Evolutionary conservation across 2,888 invertebrate species (phyloP), one percentile per base, ranked within the genome.

Genomic region (Panzeria rudis): DNA sequence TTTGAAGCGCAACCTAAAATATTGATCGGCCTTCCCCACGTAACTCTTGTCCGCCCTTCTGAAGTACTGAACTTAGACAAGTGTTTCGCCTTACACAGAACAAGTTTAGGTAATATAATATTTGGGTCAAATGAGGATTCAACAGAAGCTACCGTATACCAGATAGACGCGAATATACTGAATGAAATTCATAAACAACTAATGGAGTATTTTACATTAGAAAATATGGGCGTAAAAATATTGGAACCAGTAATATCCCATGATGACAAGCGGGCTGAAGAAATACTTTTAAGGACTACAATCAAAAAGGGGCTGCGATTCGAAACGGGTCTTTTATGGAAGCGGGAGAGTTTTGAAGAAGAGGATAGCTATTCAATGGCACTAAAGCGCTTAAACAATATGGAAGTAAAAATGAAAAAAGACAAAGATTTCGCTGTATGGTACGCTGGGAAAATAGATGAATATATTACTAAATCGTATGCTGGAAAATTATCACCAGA

Each of bases 11-110:
- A 17, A 23, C 78, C 71, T 6, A 71, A 50, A 54, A 20, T 78
- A 41, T 35, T 78, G 11, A 78, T 78, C 17, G 71, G 78, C 41
- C 52, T 71, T 20, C 69, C 69, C 52, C 78, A 78, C 62, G 41
- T 61, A 54, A 54, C 52, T 13, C 52, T 78, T 13, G 61, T 78
- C 35, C 20, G 50, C 20, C 50, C 50, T 9, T 50, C 9, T 20
- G 20, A 20, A 2, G 50, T 20, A 20, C 20, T 50, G 50, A 50
- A 50, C 20, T 20, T 50, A 11, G 50, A 20, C 50, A 20, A 20
- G 0, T 50, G 20, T 50, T 50, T 50, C 20, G 50, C 50, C 7
- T 50, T 50, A 50, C 50, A 50, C 50, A 50, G 9, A 11, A 50
- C 50, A 20, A 50, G 20, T 50, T 50, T 50, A 50, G 50, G 50